Percentiles rank a stretch among this genome's conserved stretches.
Evolutionary conservation across 2,113 vertebrate species (phyloP).

Genomic region (Chaenocephalus aceratus): DNA sequence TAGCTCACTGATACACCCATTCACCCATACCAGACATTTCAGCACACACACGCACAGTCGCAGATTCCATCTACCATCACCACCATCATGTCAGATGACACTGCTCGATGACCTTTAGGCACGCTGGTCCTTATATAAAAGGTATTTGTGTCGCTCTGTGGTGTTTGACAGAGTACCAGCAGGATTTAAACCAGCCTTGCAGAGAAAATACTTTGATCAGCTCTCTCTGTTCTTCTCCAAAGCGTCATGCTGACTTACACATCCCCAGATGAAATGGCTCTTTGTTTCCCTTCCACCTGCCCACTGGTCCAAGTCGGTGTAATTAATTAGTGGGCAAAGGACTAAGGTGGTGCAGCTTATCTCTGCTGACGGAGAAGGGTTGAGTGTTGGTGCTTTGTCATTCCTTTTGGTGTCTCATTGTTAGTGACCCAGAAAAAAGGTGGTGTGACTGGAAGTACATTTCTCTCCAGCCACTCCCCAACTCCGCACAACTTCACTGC

Average conservation of each 20-base stretch:
- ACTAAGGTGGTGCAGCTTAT: conserved; percentile 45
- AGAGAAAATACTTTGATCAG: conserved; percentile 82
- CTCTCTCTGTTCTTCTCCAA: conserved; percentile 62
- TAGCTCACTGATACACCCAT: conserved; percentile 27
- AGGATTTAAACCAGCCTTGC: conserved; percentile 76
- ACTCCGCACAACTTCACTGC: not conserved
- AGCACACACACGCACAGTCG: conserved; percentile 23
- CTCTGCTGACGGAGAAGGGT: conserved; percentile 13
- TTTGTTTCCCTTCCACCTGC: conserved; percentile 53
- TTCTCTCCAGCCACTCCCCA: not conserved
- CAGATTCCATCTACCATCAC: conserved; percentile 58
- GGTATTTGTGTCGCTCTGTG: conserved; percentile 69
- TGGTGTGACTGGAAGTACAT: conserved; percentile 39
- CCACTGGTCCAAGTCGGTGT: conserved; percentile 24
- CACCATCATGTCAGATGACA: conserved; percentile 45
- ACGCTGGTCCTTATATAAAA: conserved; percentile 63
- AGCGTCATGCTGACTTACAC: conserved; percentile 50
- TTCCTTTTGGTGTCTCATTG: conserved; percentile 4
- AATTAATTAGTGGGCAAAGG: conserved; percentile 38
- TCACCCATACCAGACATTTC: conserved; percentile 46
- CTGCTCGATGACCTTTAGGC: conserved; percentile 73
- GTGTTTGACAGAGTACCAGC: conserved; percentile 76
- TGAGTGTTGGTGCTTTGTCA: conserved; percentile 26
- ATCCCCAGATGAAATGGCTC: conserved; percentile 37
- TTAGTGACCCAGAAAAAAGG: conserved; percentile 56